A percentile compares a stretch with the other conserved stretches of the same genome.
Evolutionary conservation across 2,888 invertebrate genomes (phyloP).

Genomic region (Drosophila falleni): DNA sequence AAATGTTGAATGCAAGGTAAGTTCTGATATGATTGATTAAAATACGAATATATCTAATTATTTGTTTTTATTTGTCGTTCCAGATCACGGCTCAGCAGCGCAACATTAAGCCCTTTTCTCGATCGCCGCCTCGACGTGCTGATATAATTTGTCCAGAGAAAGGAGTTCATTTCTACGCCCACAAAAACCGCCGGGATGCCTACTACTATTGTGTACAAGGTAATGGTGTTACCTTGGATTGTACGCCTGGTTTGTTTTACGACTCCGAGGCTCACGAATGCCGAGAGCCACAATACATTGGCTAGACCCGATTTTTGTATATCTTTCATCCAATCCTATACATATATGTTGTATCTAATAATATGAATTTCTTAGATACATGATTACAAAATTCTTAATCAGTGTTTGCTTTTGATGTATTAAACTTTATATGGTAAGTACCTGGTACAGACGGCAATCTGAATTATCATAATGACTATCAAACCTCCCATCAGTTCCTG

Average conservation of each 20-base stretch:
- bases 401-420: not conserved
- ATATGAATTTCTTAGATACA: not conserved
- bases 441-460: too few species aligned
- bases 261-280: constrained; percentile 72
- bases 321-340: not conserved
- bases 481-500: too few species aligned
- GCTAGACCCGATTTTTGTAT: not conserved
- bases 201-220: constrained; percentile 83
- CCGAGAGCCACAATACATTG: constrained; percentile 71
- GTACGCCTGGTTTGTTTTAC: constrained; percentile 82
- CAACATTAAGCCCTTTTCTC: constrained; percentile 75
- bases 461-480: too few species aligned
- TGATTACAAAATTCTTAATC: not conserved
- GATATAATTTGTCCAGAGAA: constrained; percentile 76
- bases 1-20: constrained; percentile 72
- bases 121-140: constrained; percentile 78
- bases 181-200: constrained; percentile 62
- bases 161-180: constrained; percentile 76
- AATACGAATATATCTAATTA: too few species aligned
- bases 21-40: constrained; percentile 11
- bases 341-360: not conserved
- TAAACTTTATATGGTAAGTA: too few species aligned
- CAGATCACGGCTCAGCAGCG: constrained; percentile 67
- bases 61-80: not conserved
- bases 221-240: constrained; percentile 79